A percentile compares a stretch with the other conserved stretches of the same genome.
phyloP scores from a whole-genome alignment of 2,888 invertebrate genomes.

The Leptinotarsa rubiginosa region DNA sequence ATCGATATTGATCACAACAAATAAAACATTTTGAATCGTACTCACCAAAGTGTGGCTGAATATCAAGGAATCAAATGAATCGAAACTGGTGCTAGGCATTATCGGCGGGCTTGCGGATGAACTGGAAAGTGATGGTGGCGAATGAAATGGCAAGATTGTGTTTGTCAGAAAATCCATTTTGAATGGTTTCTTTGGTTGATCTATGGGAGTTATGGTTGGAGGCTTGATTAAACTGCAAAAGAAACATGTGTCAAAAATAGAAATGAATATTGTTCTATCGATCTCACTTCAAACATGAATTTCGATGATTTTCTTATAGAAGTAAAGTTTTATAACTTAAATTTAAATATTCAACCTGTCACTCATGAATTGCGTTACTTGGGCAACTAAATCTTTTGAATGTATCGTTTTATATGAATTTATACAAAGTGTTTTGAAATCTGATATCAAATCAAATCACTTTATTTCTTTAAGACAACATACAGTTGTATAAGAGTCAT shows the following conservation, averaged over 20 bases:
- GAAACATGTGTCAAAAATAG: slow-evolving; percentile 17
- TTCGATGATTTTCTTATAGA: slow-evolving; percentile 3
- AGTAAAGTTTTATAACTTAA: slow-evolving; percentile 15
- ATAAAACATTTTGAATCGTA: background rate
- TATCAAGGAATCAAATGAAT: slow-evolving; percentile 43
- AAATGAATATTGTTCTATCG: background rate
- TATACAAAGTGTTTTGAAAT: background rate
- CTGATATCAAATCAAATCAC: too few species aligned
- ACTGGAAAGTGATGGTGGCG: background rate
- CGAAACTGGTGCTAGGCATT: slow-evolving; percentile 36
- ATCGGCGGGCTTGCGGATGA: slow-evolving; percentile 3
- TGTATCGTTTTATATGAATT: background rate
- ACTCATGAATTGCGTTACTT: slow-evolving; percentile 16
- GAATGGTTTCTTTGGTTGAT: slow-evolving; percentile 7
- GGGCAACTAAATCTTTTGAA: background rate
- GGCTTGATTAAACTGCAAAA: slow-evolving; percentile 38
- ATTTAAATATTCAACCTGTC: slow-evolving; percentile 28
- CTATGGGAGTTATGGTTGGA: slow-evolving; percentile 36
- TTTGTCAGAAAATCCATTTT: slow-evolving; percentile 18
- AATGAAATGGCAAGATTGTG: slow-evolving; percentile 35
- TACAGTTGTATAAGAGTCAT: too few species aligned
- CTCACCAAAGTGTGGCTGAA: slow-evolving; percentile 44
- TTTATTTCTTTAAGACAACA: too few species aligned
- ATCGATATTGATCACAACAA: too few species aligned
- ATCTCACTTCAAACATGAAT: slow-evolving; percentile 27